Evolutionary conservation across 2,888 invertebrate genomes (phyloP), one percentile per base, ranked within the genome.

Genomic region (Omphaloscelis lunosa): DNA sequence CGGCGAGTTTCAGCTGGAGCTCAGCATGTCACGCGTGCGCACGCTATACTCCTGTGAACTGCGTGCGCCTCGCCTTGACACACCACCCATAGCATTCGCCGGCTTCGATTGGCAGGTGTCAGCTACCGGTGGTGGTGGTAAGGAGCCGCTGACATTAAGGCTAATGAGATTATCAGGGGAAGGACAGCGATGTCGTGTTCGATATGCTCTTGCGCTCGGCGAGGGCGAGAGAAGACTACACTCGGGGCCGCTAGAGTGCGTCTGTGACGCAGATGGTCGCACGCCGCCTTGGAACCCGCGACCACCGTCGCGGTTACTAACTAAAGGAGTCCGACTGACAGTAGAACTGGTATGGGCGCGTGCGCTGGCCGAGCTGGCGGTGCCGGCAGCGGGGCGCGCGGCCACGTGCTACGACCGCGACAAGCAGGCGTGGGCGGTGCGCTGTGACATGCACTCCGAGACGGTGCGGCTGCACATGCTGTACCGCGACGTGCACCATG

Each of bases 21-120:
- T 98, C 79, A 98, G 98, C 80, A 98, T 98, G 97, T 97, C 98
- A 53, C 98, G 98, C 89, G 97, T 98, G 75, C 96, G 98, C 85
- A 98, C 98, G 34, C 96, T 98, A n/a, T 98, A 97, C 94, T 97
- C 98, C 86, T 97, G 98, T 82, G 98, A 98, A 91, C 96, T 98
- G 80, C 96, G 97, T 34, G 96, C 98, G 61, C 97, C 97, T 3
- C 97, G 97, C 12, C 95, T 97, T 66, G 96, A 96, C 80, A 96
- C 96, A 45, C 95, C 96, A 29, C 96, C 96, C 78, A 98, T 98
- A 93, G 97, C 98, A 0, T 98, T 98, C 92, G 98, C 98, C 15
- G 98, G 98, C 48, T 98, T 98, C 93, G 98, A 98, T 91, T 98
- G 98, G 98, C 98, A 98, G 89, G 96, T 98, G 65, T 97, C 97